phyloP scores from a whole-genome alignment of 2,797 vertebrate species.

The Ammospiza maritima region DNA sequence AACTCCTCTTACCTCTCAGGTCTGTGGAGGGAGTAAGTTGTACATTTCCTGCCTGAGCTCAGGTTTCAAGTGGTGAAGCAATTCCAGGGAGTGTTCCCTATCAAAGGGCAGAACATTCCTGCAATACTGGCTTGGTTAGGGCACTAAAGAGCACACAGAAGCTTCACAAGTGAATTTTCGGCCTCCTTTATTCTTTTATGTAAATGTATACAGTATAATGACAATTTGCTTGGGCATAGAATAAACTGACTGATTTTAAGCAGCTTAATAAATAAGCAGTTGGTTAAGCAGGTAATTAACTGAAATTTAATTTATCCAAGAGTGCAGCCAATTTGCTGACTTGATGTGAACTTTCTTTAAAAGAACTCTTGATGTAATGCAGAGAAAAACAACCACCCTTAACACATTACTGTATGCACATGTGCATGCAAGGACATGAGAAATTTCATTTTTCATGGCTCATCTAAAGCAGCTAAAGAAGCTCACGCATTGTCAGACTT shows the following conservation, averaged over 20 bases:
- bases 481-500: background rate
- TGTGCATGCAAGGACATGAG: background rate
- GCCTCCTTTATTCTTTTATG: conserved; percentile 1
- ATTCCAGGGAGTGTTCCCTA: conserved; percentile 61
- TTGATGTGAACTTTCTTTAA: background rate
- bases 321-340: background rate
- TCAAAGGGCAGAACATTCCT: conserved; percentile 50
- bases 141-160: background rate
- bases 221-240: background rate
- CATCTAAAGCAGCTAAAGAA: background rate
- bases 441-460: background rate
- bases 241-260: conserved; percentile 12
- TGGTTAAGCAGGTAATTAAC: conserved; percentile 22
- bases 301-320: conserved; percentile 15
- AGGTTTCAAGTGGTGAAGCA: conserved; percentile 52
- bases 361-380: background rate
- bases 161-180: background rate
- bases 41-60: conserved; percentile 23
- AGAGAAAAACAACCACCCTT: background rate
- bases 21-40: conserved; percentile 19
- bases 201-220: background rate
- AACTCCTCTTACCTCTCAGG: conserved; percentile 8
- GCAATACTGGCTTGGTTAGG: conserved; percentile 47
- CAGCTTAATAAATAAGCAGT: conserved; percentile 35
- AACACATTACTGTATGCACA: background rate